Conservation (phyloP, 2,797 vertebrate species). For the Eulemur coronatus region DNA sequence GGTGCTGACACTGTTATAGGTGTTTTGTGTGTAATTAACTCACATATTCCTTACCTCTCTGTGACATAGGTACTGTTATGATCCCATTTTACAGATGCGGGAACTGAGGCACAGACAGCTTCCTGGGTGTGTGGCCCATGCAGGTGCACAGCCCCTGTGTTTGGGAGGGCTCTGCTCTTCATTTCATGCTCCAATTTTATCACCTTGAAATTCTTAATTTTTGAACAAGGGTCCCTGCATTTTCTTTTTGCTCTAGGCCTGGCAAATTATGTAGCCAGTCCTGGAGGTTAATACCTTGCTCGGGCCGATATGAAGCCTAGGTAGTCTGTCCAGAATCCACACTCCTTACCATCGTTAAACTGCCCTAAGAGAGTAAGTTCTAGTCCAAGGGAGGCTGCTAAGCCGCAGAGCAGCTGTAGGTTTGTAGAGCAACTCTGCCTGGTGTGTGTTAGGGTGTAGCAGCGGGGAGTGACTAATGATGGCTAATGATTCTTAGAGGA, state of each 20-base stretch:
- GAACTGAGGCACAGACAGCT: background rate
- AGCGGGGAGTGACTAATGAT: background rate
- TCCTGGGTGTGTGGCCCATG: too few relatives aligned
- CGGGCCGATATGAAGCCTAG: background rate
- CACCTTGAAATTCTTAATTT: background rate
- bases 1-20: too few relatives aligned
- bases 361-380: background rate
- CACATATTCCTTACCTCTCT: background rate
- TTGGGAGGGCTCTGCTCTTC: background rate
- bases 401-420: too few relatives aligned
- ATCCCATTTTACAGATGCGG: background rate
- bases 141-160: background rate
- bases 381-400: too few relatives aligned
- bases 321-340: background rate
- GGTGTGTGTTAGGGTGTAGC: fast-evolving
- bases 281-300: too few relatives aligned
- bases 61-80: background rate
- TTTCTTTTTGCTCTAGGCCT: background rate
- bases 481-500: fast-evolving
- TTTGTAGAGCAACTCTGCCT: fast-evolving
- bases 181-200: background rate
- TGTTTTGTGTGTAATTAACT: background rate
- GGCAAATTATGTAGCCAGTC: background rate
- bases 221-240: background rate
- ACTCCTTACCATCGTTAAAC: background rate